phyloP scores from a whole-genome alignment of 1,140 invertebrate genomes.

The Orchestia grillus region DNA sequence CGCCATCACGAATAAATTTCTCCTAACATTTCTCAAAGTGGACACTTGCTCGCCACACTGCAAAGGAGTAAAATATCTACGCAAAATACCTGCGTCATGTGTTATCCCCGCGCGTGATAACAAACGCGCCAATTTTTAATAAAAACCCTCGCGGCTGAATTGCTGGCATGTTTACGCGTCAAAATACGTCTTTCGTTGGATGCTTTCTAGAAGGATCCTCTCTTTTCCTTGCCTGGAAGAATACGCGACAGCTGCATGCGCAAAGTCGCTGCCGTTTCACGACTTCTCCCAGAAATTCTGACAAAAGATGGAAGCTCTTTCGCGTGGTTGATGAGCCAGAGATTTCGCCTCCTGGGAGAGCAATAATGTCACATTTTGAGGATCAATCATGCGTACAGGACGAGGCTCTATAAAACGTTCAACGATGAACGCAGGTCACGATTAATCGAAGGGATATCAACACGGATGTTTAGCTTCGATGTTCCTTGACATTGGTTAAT shows the following conservation, averaged over 20 bases:
- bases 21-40: too few species aligned
- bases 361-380: neutral
- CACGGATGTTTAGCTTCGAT: neutral
- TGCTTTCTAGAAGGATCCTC: neutral
- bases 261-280: neutral
- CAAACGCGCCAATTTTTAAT: neutral
- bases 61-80: too few species aligned
- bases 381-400: neutral
- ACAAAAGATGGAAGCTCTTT: constrained; percentile 1
- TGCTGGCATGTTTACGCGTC: neutral
- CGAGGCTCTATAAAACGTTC: neutral
- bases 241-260: neutral
- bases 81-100: too few species aligned
- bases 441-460: neutral
- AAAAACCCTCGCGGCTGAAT: neutral
- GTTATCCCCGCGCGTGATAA: too few species aligned
- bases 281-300: neutral
- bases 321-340: neutral
- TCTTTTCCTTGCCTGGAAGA: neutral
- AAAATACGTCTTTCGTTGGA: neutral
- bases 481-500: neutral
- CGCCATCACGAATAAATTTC: too few species aligned
- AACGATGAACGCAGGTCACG: neutral
- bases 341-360: neutral
- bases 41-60: too few species aligned